Conservation (phyloP, 2,797 vertebrate genomes). For the Hemitrygon akajei region DNA sequence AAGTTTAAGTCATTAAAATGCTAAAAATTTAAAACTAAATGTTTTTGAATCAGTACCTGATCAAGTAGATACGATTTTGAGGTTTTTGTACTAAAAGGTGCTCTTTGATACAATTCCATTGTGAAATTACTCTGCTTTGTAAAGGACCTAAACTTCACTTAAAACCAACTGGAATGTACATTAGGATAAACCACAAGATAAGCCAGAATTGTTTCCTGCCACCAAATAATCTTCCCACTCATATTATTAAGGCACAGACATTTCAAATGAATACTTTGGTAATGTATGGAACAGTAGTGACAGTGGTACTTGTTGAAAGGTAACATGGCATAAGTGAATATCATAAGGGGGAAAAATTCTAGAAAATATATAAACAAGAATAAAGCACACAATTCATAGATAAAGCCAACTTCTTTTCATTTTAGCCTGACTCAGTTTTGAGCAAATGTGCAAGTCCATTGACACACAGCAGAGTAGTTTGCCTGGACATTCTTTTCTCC, state of each 20-base stretch:
- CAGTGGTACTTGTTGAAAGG: background rate
- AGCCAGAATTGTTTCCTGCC: background rate
- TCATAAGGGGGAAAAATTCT: background rate
- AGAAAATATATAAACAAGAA: background rate
- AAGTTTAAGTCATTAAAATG: background rate
- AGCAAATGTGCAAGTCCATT: background rate
- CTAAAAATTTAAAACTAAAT: background rate
- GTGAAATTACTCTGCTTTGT: background rate
- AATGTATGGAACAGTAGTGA: background rate
- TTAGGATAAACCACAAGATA: background rate
- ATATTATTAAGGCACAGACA: background rate
- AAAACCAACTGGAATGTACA: background rate
- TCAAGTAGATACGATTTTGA: background rate
- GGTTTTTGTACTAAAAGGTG: background rate
- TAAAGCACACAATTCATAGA: background rate
- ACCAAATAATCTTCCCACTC: background rate
- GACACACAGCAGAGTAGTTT: background rate
- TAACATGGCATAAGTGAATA: background rate
- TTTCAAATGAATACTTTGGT: background rate
- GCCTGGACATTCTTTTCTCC: too few species aligned
- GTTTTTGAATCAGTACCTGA: conserved; percentile 5
- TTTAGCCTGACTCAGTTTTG: background rate
- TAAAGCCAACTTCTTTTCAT: background rate
- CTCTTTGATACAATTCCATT: background rate
- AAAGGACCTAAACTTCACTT: background rate